Evolutionary conservation across 2,888 invertebrate species (phyloP).

Genomic region (Deilephila porcellus): DNA sequence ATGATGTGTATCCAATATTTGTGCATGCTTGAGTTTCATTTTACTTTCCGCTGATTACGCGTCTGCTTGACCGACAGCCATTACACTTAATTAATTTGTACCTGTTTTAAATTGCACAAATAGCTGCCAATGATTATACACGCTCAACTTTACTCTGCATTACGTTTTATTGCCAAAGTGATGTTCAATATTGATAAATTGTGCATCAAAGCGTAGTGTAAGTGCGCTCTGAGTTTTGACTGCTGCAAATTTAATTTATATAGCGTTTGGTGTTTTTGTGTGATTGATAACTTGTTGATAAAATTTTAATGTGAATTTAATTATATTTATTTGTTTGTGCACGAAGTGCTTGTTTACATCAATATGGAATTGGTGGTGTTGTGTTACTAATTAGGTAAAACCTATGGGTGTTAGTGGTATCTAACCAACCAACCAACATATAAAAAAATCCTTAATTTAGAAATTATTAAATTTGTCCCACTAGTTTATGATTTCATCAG

Average conservation of each 20-base stretch:
- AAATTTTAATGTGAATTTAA: no score
- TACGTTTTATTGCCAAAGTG: background rate
- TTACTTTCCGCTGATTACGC: conserved; percentile 36
- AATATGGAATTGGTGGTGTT: no score
- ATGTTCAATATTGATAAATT: background rate
- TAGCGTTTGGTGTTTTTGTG: no score
- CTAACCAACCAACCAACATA: background rate
- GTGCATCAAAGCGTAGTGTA: background rate
- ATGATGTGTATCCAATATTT: background rate
- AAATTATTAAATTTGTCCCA: background rate
- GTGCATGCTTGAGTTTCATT: background rate
- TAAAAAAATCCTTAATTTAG: no score
- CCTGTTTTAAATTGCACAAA: background rate
- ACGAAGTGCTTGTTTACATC: no score
- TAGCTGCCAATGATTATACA: background rate
- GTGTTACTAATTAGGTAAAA: no score
- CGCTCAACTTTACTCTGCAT: background rate
- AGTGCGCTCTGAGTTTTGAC: background rate
- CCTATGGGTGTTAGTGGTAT: no score
- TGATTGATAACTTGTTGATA: no score
- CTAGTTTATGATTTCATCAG: no score
- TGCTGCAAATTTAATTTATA: no score
- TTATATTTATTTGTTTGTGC: no score
- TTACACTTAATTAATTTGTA: conserved; percentile 11
- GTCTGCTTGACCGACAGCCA: conserved; percentile 3